Base-by-base conservation (phyloP, 2,797 vertebrate genomes). In the Falco novaeseelandiae region DNA sequence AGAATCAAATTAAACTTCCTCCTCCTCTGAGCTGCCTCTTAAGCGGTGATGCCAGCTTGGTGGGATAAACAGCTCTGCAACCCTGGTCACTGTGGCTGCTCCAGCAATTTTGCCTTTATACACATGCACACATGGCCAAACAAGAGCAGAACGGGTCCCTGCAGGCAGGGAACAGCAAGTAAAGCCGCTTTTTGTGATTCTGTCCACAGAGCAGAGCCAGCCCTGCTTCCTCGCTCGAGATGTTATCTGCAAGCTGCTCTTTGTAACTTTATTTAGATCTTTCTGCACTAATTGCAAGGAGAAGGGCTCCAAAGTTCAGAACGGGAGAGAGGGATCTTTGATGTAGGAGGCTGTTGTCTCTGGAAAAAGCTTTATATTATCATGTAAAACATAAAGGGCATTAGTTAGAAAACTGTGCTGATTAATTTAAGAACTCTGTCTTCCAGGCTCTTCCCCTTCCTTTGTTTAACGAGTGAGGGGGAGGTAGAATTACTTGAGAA, bases 331-430 rank as follows among this genome's bases (percentile, higher is more conserved):
- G 27, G 49, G 51, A n/a, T 58, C 91, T 92, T 90, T 89, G 89
- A 85, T 89, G 62, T 87, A 79, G 46, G 66, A 96, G 89, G 86
- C 66, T 91, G 93, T 74, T 86, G 73, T 73, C 76, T 88, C 59
- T 2, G 67, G 49, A 42, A 66, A 71, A 85, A 93, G 78, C 88
- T 95, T 93, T 77, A 62, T 78, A 19, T 79, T 91, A 94, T 92
- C 73, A 90, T 94, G 95, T 94, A 96, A 91, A 95, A 87, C 93
- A 95, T 36, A 55, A 85, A 94, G 89, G 89, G 85, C 91, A 94
- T 88, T 76, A 20, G 82, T 85, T 66, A 72, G 85, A 44, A 66
- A 86, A 44, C 67, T 10, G 42, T 17, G 51, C 81, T 72, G 92
- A 74, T 92, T 94, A 77, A 88, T 89, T 80, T 46, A 78, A 51